Base-by-base conservation (phyloP, 2,888 invertebrate species). In the Drosophila anceps region DNA sequence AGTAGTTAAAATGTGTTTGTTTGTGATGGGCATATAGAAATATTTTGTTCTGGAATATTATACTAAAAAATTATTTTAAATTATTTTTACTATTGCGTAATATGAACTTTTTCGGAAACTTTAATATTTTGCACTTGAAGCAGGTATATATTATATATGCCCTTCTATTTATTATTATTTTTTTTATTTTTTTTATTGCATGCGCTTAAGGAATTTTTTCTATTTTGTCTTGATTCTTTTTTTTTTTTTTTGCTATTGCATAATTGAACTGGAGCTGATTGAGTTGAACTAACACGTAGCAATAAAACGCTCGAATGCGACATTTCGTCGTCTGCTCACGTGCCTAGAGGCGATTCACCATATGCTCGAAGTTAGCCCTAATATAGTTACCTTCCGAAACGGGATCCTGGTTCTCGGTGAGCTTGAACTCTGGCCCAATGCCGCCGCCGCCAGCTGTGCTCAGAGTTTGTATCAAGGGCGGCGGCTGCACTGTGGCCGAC, bases 401-500 rank as follows among this genome's bases (percentile, higher is more conserved):
- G 33, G 18, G 58, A 7, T 39, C 18, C 24, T 69, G 51, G 39
- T 62, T 54, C 50, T 44, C 31, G 2, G 78, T 67, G 44, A 88
- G 50, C 12, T 71, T 63, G 31, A 83, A 83, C 31, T 81, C 82
- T 1, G 91, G 90, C 33, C 91, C 91, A 24, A 91, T 83, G 53
- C 89, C 84, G 6, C 83, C 88, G 9, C 84, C 88, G 6, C 76
- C 78, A 13, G 81, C 76, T 15, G 82, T 71, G 50, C 87, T 82
- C 5, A 86, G 76, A 0, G 91, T 89, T 37, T 82, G 84, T 41
- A 91, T 88, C 20, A 76, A 4, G 2, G 90, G 85, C n/a, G 90
- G 86, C 1, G 92, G 91, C 12, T 81, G 73, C 6, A 81, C 68
- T 9, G 89, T 79, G 53, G 87, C 84, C 24, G 79, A 69, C 79